A percentile compares a stretch with the other conserved stretches of the same genome.
These are phyloP conservation scores for Helicoverpa assulta DNA, from an alignment of 2,888 invertebrate genomes.

Conservation along the genomic window DNA sequence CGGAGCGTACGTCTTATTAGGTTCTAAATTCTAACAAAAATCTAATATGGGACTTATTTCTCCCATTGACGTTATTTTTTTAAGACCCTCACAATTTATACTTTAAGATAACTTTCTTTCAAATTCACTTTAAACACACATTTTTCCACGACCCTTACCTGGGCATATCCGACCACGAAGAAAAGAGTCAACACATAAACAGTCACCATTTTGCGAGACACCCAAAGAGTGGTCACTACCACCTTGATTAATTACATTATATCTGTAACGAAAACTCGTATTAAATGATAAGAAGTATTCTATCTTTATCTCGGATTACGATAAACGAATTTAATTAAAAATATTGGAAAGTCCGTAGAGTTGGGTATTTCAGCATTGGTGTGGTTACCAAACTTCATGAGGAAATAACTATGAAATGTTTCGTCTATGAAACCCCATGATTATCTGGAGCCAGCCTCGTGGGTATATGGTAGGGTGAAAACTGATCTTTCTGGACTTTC, in stretches of 20 bases:
- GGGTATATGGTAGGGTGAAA: too few relatives aligned
- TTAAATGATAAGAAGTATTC: neutral
- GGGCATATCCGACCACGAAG: neutral
- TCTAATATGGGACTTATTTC: too few relatives aligned
- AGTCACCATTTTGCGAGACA: neutral
- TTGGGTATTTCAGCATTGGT: conserved; percentile 27
- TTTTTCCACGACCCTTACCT: neutral
- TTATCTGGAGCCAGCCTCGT: too few relatives aligned
- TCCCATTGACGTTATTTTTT: too few relatives aligned
- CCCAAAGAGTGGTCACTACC: neutral
- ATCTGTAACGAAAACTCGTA: neutral
- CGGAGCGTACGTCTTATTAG: too few relatives aligned
- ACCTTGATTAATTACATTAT: neutral
- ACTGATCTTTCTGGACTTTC: too few relatives aligned
- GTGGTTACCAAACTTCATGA: conserved; percentile 25
- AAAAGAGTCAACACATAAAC: neutral
- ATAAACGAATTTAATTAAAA: neutral
- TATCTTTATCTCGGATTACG: neutral
- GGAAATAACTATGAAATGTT: neutral
- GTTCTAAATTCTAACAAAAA: too few relatives aligned
- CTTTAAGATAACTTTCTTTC: neutral
- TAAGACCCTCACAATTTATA: neutral
- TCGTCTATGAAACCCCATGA: neutral
- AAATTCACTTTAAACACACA: too few relatives aligned
- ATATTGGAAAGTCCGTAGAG: conserved; percentile 19